A percentile compares a stretch with the other conserved stretches of the same genome.
Evolutionary conservation across 2,888 invertebrate genomes (phyloP).

Genomic region (Chironomus tentans): DNA sequence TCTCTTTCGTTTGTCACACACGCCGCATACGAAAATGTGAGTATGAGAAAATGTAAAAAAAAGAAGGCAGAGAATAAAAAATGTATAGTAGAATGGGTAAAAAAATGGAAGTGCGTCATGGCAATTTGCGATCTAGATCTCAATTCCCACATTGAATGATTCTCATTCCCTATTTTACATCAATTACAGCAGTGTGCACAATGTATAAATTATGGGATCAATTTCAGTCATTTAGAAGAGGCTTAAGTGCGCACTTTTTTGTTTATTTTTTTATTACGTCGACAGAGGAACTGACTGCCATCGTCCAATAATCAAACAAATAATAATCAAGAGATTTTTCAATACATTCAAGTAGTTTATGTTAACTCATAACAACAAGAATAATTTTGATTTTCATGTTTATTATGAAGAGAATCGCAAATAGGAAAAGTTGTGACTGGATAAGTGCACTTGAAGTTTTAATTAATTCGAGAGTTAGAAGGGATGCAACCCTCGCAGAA

Average conservation of each 20-base stretch:
- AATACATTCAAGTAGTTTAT: too few species aligned
- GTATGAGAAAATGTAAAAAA: neutral
- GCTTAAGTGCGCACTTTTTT: neutral
- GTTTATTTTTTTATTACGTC: neutral
- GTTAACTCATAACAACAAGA: too few species aligned
- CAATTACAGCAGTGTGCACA: neutral
- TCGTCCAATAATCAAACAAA: too few species aligned
- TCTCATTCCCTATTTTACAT: neutral
- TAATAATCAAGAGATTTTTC: too few species aligned
- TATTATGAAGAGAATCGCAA: too few species aligned
- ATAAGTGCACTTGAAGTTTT: conserved; percentile 19
- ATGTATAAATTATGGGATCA: conserved; percentile 5
- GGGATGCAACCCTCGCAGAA: conserved; percentile 9
- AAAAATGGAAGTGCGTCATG: conserved; percentile 9
- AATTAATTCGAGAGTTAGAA: conserved; percentile 16
- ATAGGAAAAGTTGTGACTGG: neutral
- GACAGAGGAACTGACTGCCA: neutral
- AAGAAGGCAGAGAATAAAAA: neutral
- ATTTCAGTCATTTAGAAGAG: neutral
- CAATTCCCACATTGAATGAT: neutral
- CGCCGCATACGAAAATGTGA: neutral
- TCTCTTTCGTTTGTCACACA: neutral
- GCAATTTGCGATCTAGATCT: neutral
- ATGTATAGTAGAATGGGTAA: neutral
- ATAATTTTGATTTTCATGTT: neutral